Base-by-base conservation (phyloP, 2,888 invertebrate species). In the Drosophila eohydei region DNA sequence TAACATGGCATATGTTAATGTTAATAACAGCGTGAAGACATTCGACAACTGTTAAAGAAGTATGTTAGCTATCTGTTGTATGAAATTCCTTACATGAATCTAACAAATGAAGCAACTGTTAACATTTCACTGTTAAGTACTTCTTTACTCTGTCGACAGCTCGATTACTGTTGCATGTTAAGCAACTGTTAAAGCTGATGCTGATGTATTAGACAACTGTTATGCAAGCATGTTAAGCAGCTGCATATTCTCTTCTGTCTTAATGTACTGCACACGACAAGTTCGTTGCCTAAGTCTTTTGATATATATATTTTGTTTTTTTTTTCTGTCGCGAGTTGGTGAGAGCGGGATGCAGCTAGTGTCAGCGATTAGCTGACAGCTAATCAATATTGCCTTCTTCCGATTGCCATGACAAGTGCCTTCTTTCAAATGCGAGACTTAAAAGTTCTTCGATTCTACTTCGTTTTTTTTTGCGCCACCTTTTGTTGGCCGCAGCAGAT, bases 351-450 rank as follows among this genome's bases (percentile, higher is more conserved):
- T 48, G 11, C 30, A 51, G 32, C 26, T 63, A 83, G 83, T 83
- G 83, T 83, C 88, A 88, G 71, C 87, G 83, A 89, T 87, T 90
- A 87, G 90, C 73, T 74, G 90, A 80, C 86, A 87, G 90, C 90
- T 88, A 89, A 87, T 86, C 85, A 88, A 89, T 86, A 30, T 58
- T 32, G 50, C 48, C 44, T 28, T 16, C 57, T 38, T 52, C 52
- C 52, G 57, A 57, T 48, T 16, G 71, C 58, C 55, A 79, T 89
- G 84, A 87, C 84, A 85, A 89, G 89, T 86, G 89, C 73, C 61
- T 72, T 65, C 74, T 78, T 80, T 87, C 80, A 81, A 77, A 83
- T 73, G 46, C 8, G 50, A 28, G 52, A 26, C 26, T 26, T 26
- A 50, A 30, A 62, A 46, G 32, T 41, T 38, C 38, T 40, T 6